phyloP scores from a whole-genome alignment of 1,140 invertebrate genomes.

The Papilio xuthus region DNA sequence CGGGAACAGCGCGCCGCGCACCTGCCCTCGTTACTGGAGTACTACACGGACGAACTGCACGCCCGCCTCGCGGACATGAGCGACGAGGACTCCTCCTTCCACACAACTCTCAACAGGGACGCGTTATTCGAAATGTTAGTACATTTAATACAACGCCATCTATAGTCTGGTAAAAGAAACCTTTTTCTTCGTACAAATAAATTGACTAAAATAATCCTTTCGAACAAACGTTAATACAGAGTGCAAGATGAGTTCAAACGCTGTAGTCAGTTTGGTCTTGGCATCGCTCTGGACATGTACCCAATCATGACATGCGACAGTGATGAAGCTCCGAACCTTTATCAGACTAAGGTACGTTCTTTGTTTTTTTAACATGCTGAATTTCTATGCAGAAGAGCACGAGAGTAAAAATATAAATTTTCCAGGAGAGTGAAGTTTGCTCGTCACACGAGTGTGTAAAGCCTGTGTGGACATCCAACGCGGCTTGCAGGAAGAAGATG shows the following conservation, averaged over 20 bases:
- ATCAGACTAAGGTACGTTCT: constrained; percentile 80
- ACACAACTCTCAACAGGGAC: constrained; percentile 72
- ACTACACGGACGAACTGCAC: constrained; percentile 82
- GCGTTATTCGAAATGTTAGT: constrained; percentile 84
- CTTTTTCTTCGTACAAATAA: too few relatives aligned
- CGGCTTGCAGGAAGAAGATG: constrained; percentile 83
- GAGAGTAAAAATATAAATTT: constrained; percentile 29
- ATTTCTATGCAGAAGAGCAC: not conserved
- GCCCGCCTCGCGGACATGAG: constrained; percentile 76
- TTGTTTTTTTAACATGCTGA: too few relatives aligned
- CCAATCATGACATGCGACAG: constrained; percentile 88
- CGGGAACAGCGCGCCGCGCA: constrained; percentile 82
- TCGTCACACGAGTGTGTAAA: constrained; percentile 55
- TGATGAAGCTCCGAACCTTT: constrained; percentile 86
- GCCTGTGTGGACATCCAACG: constrained; percentile 79
- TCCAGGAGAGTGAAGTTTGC: constrained; percentile 64
- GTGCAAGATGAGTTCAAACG: constrained; percentile 85
- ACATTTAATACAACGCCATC: not conserved
- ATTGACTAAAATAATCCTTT: not conserved
- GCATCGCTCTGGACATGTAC: constrained; percentile 86
- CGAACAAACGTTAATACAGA: constrained; percentile 47
- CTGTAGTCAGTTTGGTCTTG: constrained; percentile 85
- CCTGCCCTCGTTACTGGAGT: constrained; percentile 82
- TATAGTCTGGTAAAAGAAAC: too few relatives aligned
- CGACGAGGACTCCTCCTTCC: constrained; percentile 73